A percentile compares a stretch with the other conserved stretches of the same genome.
Evolutionary conservation across 2,113 vertebrate species (phyloP).

Genomic region (Hydrochoerus hydrochaeris): DNA sequence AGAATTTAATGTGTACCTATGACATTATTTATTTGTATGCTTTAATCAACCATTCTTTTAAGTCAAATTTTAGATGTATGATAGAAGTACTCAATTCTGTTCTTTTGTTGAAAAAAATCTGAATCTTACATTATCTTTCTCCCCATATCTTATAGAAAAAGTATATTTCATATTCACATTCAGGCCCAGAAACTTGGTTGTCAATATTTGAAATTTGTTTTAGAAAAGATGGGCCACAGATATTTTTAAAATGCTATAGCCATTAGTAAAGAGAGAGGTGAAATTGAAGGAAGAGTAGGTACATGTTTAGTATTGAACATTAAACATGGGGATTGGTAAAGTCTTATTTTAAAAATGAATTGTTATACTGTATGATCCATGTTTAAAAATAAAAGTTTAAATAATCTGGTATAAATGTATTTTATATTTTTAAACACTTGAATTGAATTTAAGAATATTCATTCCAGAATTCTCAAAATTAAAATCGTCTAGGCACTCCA

Average conservation of each 20-base stretch:
- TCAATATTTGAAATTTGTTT: background rate
- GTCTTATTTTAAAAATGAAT: background rate
- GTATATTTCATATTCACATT: background rate
- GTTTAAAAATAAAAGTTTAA: background rate
- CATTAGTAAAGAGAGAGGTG: background rate
- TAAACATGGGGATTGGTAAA: background rate
- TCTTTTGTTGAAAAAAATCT: background rate
- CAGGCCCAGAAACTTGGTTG: background rate
- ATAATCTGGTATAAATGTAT: background rate
- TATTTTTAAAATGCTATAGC: background rate
- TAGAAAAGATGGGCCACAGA: background rate
- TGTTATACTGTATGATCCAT: background rate
- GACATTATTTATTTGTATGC: background rate
- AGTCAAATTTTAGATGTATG: background rate
- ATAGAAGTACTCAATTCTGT: background rate
- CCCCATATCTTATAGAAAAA: background rate
- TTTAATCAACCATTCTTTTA: background rate
- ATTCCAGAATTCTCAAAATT: constrained; percentile 45
- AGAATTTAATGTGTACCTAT: background rate
- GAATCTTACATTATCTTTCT: background rate
- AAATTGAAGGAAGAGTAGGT: background rate
- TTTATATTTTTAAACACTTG: background rate
- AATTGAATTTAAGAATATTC: constrained; percentile 43
- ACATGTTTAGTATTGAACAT: background rate
- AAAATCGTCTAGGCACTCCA: background rate